Evolutionary conservation across 2,797 vertebrate species (phyloP).

Genomic region (Natrix natrix): DNA sequence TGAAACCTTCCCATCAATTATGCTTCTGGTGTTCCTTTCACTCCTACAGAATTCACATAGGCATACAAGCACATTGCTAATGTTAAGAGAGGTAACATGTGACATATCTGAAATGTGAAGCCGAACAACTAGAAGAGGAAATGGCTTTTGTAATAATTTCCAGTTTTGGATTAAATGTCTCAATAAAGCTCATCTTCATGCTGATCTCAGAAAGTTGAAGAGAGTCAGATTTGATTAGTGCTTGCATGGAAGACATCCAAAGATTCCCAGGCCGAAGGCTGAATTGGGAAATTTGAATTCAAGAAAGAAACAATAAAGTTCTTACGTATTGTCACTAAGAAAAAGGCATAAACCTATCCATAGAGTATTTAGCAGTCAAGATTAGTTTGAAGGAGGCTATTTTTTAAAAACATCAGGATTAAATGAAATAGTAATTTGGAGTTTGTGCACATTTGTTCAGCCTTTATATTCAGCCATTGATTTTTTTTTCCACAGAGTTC

Average conservation of each 20-base stretch:
- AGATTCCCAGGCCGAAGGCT: not conserved
- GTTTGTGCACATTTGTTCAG: not conserved
- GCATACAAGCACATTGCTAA: not conserved
- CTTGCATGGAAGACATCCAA: not conserved
- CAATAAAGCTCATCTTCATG: not conserved
- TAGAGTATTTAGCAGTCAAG: not conserved
- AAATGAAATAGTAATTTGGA: not conserved
- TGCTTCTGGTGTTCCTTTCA: not conserved
- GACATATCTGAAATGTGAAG: not conserved
- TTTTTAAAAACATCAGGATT: not conserved
- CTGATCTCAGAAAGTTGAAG: not conserved
- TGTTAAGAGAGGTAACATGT: not conserved
- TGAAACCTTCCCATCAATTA: not conserved
- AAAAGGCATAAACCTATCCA: not conserved
- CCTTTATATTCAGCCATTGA: not conserved
- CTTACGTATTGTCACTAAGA: not conserved
- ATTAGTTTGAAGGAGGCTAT: not conserved
- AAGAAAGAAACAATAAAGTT: not conserved
- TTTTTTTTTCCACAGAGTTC: not conserved
- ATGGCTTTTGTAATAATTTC: not conserved
- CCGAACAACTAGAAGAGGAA: not conserved
- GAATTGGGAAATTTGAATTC: not conserved
- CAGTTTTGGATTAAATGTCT: not conserved
- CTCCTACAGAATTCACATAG: not conserved
- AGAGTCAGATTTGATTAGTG: not conserved